Percentiles rank a stretch among this genome's conserved stretches.
Evolutionary conservation across 2,113 vertebrate species (phyloP).

Genomic region (Embiotoca jacksoni): DNA sequence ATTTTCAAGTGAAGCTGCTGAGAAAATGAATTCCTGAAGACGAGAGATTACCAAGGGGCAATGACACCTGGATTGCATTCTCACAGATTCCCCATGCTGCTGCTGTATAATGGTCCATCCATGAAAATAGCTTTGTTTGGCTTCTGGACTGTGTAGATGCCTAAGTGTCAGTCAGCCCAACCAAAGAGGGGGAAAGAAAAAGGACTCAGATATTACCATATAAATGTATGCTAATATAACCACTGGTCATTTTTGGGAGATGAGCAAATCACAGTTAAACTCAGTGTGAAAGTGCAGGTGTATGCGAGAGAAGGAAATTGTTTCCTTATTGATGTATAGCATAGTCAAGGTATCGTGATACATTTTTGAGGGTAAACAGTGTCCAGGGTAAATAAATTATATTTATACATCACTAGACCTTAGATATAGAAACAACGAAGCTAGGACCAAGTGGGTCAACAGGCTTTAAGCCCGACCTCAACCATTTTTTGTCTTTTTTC

Average conservation of each 20-base stretch:
- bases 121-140: conserved; percentile 82
- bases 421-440: not conserved
- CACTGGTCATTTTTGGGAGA: conserved; percentile 58
- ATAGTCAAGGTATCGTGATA: conserved; percentile 18
- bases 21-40: conserved; percentile 85
- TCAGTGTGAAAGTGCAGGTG: conserved; percentile 4
- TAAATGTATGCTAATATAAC: conserved; percentile 75
- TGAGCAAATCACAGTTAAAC: conserved; percentile 54
- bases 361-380: not conserved
- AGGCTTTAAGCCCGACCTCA: conserved; percentile 7
- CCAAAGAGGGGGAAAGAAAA: conserved; percentile 41
- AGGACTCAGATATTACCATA: conserved; percentile 75
- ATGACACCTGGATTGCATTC: conserved; percentile 80
- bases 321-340: conserved; percentile 18
- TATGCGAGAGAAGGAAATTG: conserved; percentile 10
- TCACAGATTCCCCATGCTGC: conserved; percentile 76
- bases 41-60: conserved; percentile 77
- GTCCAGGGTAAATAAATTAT: conserved; percentile 17
- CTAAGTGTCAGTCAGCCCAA: conserved; percentile 68
- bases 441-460: not conserved
- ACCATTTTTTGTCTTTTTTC: conserved; percentile 2
- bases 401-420: not conserved
- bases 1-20: conserved; percentile 76
- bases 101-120: conserved; percentile 77
- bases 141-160: conserved; percentile 51